phyloP scores from a whole-genome alignment of 2,113 vertebrate species.

The Pollachius pollachius region DNA sequence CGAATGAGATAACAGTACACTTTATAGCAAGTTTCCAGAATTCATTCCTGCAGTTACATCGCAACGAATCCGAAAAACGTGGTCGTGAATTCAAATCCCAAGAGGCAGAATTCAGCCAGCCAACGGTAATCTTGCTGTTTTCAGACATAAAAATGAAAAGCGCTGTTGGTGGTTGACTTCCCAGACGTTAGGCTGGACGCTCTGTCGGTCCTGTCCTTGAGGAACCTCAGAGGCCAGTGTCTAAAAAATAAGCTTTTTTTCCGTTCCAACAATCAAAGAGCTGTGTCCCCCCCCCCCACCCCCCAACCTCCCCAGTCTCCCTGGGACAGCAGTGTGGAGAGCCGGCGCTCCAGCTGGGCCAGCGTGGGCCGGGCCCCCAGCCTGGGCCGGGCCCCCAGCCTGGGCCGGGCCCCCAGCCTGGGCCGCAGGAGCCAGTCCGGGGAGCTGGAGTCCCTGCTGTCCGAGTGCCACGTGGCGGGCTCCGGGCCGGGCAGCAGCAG shows the following conservation, averaged over 20 bases:
- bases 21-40: background rate
- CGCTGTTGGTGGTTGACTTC: too few relatives aligned
- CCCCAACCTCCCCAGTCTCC: slow-evolving; percentile 26
- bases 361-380: slow-evolving; percentile 87
- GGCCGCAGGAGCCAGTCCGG: slow-evolving; percentile 86
- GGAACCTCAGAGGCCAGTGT: too few relatives aligned
- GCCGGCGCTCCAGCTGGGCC: slow-evolving; percentile 94
- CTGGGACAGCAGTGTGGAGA: slow-evolving; percentile 80
- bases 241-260: too few relatives aligned
- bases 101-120: background rate
- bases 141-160: too few relatives aligned
- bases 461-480: slow-evolving; percentile 59
- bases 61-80: too few relatives aligned
- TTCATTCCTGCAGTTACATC: background rate
- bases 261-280: background rate
- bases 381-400: slow-evolving; percentile 89
- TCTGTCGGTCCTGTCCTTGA: too few relatives aligned
- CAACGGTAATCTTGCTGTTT: background rate
- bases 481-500: slow-evolving; percentile 77
- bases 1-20: too few relatives aligned
- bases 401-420: slow-evolving; percentile 89
- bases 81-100: too few relatives aligned
- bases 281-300: background rate
- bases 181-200: too few relatives aligned
- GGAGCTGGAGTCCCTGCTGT: slow-evolving; percentile 90